Evolutionary conservation across 1,140 invertebrate species (phyloP), one percentile per base, ranked within the genome.

Genomic region (Copidosoma floridanum): DNA sequence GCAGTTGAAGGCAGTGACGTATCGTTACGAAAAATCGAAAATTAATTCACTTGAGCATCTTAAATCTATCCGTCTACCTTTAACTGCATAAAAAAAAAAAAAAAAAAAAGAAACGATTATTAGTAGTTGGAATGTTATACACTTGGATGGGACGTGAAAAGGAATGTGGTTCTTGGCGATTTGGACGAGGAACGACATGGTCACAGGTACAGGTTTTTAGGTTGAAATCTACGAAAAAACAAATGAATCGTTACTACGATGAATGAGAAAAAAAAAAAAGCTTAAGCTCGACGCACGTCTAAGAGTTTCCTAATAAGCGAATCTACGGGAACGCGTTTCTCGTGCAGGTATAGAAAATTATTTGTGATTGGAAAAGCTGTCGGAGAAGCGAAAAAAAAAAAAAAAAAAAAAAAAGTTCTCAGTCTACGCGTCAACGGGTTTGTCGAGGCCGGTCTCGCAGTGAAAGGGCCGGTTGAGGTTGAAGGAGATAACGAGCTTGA

Each of bases 391-490:
- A n/a, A n/a, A n/a, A n/a, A n/a, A n/a, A n/a, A 12, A 41, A 41
- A 41, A 41, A 41, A 41, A 41, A 41, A 41, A 41, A 41, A 41
- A 6, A n/a, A 12, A n/a, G 12, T 32, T 32, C 29, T 32, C 29
- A 32, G 29, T 32, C 29, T 32, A 12, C n/a, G n/a, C n/a, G n/a
- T n/a, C n/a, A n/a, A n/a, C n/a, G 21, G 6, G 44, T 46, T 23
- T 46, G 44, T 7, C 20, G 37, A 38, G 26, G 21, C 18, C 2
- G 14, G 29, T n/a, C 38, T 55, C 44, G 59, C 52, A 23, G 29
- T 52, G 53, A 2, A 62, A 57, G 16, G 53, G 60, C 8, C 60
- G 53, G 21, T 52, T 37, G 29, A 62, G 60, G 10, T 62, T 55
- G 27, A 62, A 57, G 2, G 20, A 37, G 20, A 62, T 56, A 3